These are phyloP conservation scores for Eidolon helvum DNA, from an alignment of 2,113 vertebrate genomes.

Conservation along the genomic window DNA sequence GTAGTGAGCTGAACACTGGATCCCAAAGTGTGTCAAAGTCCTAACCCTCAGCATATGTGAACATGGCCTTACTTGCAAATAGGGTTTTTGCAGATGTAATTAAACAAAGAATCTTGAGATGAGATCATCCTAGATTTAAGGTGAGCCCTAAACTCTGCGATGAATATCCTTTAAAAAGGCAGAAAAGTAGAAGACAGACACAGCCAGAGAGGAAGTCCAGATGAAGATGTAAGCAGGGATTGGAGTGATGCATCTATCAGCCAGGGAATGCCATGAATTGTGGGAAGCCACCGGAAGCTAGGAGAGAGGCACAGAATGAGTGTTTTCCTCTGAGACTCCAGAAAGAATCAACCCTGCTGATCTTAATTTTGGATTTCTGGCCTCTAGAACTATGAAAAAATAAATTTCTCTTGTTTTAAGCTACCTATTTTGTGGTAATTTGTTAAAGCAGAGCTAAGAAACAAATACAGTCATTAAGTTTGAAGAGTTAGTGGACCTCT, in stretches of 20 bases:
- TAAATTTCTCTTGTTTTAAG: neutral
- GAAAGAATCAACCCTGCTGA: neutral
- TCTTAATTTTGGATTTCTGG: neutral
- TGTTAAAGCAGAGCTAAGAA: neutral
- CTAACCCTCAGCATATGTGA: neutral
- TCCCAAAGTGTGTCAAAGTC: neutral
- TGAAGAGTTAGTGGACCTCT: neutral
- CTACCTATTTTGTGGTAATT: neutral
- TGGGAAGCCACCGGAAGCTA: neutral
- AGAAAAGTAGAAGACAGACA: slow-evolving; percentile 27
- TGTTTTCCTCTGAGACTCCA: neutral
- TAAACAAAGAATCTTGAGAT: neutral
- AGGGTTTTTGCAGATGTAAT: neutral
- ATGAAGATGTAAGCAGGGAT: neutral
- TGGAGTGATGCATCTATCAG: neutral
- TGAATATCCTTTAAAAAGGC: neutral
- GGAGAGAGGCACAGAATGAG: neutral
- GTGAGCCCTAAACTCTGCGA: neutral
- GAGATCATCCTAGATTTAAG: neutral
- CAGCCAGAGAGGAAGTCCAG: neutral
- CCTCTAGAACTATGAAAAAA: neutral
- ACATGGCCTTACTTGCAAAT: neutral
- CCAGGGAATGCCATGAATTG: neutral
- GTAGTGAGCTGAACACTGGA: neutral
- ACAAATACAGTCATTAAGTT: neutral